Evolutionary conservation across 35 echinoderm and acorn worm genomes (phyloP), one percentile per base, ranked within the genome.

Genomic region (Acanthaster planci): DNA sequence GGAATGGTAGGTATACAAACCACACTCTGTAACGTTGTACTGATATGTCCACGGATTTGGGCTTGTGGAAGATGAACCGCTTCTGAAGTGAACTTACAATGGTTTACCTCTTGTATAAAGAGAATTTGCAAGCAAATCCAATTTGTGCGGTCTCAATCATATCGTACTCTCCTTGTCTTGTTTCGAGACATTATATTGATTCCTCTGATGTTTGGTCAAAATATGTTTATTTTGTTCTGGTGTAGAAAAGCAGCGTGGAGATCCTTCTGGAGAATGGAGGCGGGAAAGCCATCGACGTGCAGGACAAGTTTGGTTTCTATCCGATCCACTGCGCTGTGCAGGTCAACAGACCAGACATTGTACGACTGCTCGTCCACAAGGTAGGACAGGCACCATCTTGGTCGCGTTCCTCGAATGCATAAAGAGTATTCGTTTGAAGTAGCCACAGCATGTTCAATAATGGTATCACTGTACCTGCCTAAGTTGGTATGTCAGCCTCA

Each of bases 291-390:
- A 81, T 81, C 79, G 50, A 81, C 51, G 51, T 81, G 39, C 26
- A 21, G 16, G 79, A 81, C 47, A 81, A 52, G 31, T 81, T 81
- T 32, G 79, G 79, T 21, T 81, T 81, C 51, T 81, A 47, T 19
- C 79, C 79, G 18, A 81, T 81, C 40, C 51, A 81, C 51, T 81
- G 51, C 23, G 79, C 79, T 4, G 31, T 81, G 18, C 79, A 81
- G 79, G 22, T 34, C 10, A 53, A 81, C 50, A 7, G 51, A 17
- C 40, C 51, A 21, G 51, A 81, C 39, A 81, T 53, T 0, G 39
- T 32, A 51, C 39, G 79, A n/a, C 19, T 31, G 32, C 79, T 81
- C 30, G 51, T 81, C 10, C 40, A 81, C 30, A 81, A 32, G 19
- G 79, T 81, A 81, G 53, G 39, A 9, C 5, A 23, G 30, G 51